phyloP scores from a whole-genome alignment of 1,140 invertebrate species.

The Cydia splendana region DNA sequence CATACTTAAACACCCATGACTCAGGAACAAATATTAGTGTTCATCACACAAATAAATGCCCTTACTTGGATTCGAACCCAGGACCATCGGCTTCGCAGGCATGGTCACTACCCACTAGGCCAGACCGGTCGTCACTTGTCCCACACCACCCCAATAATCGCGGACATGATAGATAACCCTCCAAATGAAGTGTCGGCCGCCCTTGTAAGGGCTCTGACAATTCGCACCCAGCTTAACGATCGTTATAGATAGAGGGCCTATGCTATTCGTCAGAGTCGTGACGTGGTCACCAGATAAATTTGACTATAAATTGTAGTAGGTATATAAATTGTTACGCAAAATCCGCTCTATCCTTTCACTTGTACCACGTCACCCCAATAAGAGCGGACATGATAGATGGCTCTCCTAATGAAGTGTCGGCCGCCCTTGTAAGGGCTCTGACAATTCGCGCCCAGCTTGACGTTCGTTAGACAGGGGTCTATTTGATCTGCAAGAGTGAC shows the following conservation, averaged over 20 bases:
- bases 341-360: neutral
- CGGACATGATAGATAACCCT: conserved; percentile 31
- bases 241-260: no score
- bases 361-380: conserved; percentile 14
- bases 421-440: conserved; percentile 9
- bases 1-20: no score
- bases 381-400: conserved; percentile 34
- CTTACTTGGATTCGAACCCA: no score
- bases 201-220: neutral
- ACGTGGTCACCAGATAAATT: neutral
- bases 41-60: no score
- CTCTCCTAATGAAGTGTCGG: conserved; percentile 36
- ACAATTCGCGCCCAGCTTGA: neutral
- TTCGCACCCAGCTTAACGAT: neutral
- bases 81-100: no score
- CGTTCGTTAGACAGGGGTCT: no score
- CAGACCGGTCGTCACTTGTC: neutral
- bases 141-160: neutral
- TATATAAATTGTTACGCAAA: neutral
- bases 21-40: no score
- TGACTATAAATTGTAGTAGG: neutral
- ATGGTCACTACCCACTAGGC: no score
- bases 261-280: no score
- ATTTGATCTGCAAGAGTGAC: no score
- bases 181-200: conserved; percentile 35